Conservation (phyloP, 2,797 vertebrate species). For the Hylomyscus alleni region DNA sequence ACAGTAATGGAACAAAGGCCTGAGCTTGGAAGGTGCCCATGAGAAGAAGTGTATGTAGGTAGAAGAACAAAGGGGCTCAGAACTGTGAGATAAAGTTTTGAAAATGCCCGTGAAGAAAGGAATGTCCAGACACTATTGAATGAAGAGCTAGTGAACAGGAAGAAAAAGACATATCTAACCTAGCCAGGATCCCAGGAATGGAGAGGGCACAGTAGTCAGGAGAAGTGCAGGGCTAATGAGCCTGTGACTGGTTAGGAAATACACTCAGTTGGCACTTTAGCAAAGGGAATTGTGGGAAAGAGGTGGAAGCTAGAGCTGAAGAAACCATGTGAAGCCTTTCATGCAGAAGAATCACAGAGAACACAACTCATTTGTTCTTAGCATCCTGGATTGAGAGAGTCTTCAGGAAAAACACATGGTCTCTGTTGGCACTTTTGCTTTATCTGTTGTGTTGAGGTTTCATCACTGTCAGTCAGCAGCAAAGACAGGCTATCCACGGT, state of each 20-base stretch:
- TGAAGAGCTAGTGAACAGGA: background rate
- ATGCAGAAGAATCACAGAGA: slow-evolving; percentile 40
- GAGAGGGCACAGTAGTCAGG: background rate
- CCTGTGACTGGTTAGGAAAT: background rate
- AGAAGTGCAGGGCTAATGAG: background rate
- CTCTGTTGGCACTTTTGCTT: background rate
- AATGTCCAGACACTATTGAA: background rate
- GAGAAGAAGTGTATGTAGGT: background rate
- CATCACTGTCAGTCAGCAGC: background rate
- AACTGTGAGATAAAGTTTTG: background rate
- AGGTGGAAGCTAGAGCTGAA: slow-evolving; percentile 16
- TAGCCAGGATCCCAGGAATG: background rate
- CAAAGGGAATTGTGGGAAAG: slow-evolving; percentile 46
- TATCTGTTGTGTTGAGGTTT: background rate
- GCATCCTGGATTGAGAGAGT: background rate
- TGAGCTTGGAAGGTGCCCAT: background rate
- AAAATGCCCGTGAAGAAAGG: background rate
- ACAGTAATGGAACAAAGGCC: background rate
- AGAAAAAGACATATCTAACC: background rate
- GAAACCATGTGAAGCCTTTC: background rate
- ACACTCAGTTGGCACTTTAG: background rate
- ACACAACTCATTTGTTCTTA: background rate
- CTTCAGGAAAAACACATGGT: background rate
- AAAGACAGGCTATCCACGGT: background rate
- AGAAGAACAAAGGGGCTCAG: background rate